A percentile compares a stretch with the other conserved stretches of the same genome.
These are phyloP conservation scores for Pituophis catenifer DNA, from an alignment of 2,113 vertebrate genomes.

Conservation along the genomic window DNA sequence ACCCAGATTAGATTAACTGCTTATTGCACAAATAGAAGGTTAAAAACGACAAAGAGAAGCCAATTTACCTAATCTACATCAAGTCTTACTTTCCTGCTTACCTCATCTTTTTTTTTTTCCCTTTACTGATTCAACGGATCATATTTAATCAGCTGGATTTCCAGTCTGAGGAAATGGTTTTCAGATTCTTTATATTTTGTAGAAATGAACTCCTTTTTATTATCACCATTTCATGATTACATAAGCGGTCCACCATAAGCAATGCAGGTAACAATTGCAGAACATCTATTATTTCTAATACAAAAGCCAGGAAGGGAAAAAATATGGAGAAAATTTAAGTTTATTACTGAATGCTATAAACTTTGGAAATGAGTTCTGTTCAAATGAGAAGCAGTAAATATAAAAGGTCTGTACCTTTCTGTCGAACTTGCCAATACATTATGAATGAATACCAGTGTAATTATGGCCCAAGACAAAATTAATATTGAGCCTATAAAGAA, in stretches of 20 bases:
- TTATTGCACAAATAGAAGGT: neutral
- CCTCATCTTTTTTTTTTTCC: neutral
- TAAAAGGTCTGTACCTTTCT: neutral
- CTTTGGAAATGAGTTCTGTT: neutral
- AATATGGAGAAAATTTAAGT: neutral
- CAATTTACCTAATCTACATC: neutral
- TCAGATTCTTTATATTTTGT: neutral
- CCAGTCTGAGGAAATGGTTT: neutral
- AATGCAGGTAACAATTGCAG: neutral
- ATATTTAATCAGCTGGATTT: neutral
- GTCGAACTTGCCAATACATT: neutral
- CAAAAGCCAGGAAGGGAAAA: neutral
- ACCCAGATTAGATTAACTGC: neutral
- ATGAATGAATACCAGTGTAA: constrained; percentile 8
- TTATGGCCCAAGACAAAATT: constrained; percentile 6
- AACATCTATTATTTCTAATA: neutral
- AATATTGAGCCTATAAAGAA: neutral
- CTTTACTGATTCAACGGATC: neutral
- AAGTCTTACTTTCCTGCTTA: neutral
- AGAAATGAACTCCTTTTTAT: neutral
- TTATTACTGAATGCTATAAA: constrained; percentile 12
- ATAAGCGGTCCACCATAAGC: neutral
- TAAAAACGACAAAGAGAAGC: neutral
- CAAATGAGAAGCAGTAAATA: constrained; percentile 19
- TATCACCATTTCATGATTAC: neutral